Base-by-base conservation (phyloP, 1,140 invertebrate species). In the Stegodyphus dumicola region DNA sequence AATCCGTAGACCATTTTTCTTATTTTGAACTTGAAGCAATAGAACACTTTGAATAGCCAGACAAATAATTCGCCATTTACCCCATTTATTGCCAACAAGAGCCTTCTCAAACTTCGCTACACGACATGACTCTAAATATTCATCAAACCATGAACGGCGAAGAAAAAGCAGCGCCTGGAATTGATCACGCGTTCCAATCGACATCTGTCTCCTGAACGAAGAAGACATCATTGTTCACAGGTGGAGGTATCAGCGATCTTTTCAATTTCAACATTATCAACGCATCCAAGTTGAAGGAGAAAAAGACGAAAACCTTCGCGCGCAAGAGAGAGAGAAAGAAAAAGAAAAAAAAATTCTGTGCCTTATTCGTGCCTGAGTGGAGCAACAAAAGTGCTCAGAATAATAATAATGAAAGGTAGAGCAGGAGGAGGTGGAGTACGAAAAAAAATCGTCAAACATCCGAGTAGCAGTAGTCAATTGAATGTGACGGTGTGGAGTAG, bases 361-460 rank as follows among this genome's bases (percentile, higher is more conserved):
- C 9, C 53, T 74, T 17, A 15, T 56, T 18, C 60, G 66, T 80
- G 66, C 67, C 67, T 71, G 77, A 80, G 69, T 80, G 65, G 48
- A 67, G 64, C 64, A 53, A 52, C 48, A 51, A 66, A 78, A 56
- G 77, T 71, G 33, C 77, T 80, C 69, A 49, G 52, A 80, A 70
- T 80, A 56, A 80, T 80, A 80, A 80, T 80, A 80, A 80, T 71
- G 77, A 80, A 80, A 60, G 77, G 65, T 17, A 18, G 49, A 67
- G 10, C 49, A 60, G 56, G 49, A 17, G 15, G n/a, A 53, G n/a
- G 65, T n/a, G n/a, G 77, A 60, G 79, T 48, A 15, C 33, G n/a
- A 71, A 60, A 69, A 67, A 80, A 65, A 74, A 11, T 64, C 69
- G 79, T 81, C 79, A 81, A 81, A 81, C 79, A 81, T 81, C 79